Percentiles rank a stretch among this genome's conserved stretches.
phyloP scores from a whole-genome alignment of 1,140 invertebrate species.

The Plectrocnemia conspersa region DNA sequence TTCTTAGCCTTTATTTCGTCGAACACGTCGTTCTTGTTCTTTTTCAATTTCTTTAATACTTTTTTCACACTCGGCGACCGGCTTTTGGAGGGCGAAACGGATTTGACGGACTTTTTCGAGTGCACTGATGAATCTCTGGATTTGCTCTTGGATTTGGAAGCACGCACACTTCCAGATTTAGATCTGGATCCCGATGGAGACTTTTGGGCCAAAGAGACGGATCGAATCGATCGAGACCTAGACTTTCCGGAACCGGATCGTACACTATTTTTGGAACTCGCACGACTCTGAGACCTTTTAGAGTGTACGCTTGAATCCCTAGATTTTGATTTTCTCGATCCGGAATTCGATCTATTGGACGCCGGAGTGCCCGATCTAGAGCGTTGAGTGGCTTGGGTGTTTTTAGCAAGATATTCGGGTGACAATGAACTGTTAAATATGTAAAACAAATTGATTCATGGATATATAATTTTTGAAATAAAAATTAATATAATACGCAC shows the following conservation, averaged over 20 bases:
- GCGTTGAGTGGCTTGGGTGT: not conserved
- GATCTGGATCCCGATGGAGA: constrained; percentile 33
- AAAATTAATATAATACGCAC: constrained; percentile 8
- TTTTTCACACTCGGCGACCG: constrained; percentile 5
- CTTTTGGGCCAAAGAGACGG: constrained; percentile 31
- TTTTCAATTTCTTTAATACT: not conserved
- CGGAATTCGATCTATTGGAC: constrained; percentile 38
- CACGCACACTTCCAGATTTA: constrained; percentile 14
- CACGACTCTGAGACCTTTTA: constrained; percentile 39
- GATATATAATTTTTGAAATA: constrained; percentile 6
- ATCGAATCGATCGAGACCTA: constrained; percentile 36
- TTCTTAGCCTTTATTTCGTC: constrained; percentile 16
- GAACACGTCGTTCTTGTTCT: not conserved
- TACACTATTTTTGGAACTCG: constrained; percentile 21
- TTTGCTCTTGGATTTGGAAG: constrained; percentile 37
- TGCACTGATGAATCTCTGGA: constrained; percentile 35
- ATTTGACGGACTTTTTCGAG: constrained; percentile 33
- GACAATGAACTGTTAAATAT: too few relatives aligned
- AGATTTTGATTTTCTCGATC: constrained; percentile 44
- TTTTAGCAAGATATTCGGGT: not conserved
- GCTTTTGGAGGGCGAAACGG: constrained; percentile 25
- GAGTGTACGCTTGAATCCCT: constrained; percentile 31
- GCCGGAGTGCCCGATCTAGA: constrained; percentile 12
- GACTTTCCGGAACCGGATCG: constrained; percentile 21
- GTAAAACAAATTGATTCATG: too few relatives aligned